These are phyloP conservation scores for Brotogeris chrysoptera DNA, from an alignment of 2,797 vertebrate genomes.

Conservation along the genomic window DNA sequence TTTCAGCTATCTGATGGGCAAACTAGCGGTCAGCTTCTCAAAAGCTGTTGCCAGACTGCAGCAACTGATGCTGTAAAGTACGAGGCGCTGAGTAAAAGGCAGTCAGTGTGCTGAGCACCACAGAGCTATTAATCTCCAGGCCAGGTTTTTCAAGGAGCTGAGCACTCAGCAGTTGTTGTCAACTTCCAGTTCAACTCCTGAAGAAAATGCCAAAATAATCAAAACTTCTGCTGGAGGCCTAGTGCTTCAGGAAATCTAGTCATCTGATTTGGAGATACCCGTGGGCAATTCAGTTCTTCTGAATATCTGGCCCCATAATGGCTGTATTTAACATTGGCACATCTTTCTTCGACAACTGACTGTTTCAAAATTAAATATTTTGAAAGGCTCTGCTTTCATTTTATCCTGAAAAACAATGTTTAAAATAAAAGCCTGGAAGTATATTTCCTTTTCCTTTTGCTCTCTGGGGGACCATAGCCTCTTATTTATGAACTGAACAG, in stretches of 20 bases:
- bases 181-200: background rate
- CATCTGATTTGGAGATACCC: conserved; percentile 13
- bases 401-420: background rate
- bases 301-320: background rate
- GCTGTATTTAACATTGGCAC: background rate
- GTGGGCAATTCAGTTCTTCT: background rate
- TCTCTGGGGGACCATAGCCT: background rate
- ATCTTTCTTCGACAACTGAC: background rate
- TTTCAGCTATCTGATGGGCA: background rate
- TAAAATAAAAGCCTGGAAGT: background rate
- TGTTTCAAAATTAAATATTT: background rate
- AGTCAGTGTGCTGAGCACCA: background rate
- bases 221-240: conserved; percentile 37
- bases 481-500: background rate
- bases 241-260: conserved; percentile 13
- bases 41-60: background rate
- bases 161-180: background rate
- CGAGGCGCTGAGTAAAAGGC: background rate
- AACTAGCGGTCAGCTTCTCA: background rate
- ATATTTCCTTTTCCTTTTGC: background rate
- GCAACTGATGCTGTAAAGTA: background rate
- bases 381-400: background rate
- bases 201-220: conserved; percentile 58
- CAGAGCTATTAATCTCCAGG: background rate
- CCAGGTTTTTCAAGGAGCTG: conserved; percentile 29